These are phyloP conservation scores for Peromyscus attwateri DNA, from an alignment of 2,797 vertebrate species.

Conservation along the genomic window DNA sequence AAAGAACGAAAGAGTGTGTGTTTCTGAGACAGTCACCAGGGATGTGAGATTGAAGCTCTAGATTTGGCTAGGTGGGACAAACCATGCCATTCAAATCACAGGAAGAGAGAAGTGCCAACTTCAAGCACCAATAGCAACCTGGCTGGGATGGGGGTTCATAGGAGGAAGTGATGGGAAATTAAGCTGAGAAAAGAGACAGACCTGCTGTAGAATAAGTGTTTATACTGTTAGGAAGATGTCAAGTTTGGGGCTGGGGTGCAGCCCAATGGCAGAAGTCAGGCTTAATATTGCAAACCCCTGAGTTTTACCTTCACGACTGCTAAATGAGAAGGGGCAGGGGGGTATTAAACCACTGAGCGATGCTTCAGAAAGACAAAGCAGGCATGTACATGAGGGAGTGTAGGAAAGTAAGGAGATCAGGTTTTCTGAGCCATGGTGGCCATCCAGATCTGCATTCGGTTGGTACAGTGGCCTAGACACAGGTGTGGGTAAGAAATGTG, in stretches of 20 bases:
- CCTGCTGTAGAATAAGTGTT: background rate
- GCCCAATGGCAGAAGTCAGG: background rate
- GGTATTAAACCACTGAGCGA: background rate
- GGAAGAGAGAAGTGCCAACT: constrained; percentile 11
- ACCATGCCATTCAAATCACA: background rate
- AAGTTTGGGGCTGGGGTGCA: background rate
- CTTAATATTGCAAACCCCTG: background rate
- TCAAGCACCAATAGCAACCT: background rate
- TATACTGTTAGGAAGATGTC: background rate
- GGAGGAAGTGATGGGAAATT: background rate
- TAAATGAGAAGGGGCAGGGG: background rate
- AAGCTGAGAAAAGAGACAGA: background rate
- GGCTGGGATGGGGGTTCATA: background rate
- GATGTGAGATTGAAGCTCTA: constrained; percentile 2
- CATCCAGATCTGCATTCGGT: background rate
- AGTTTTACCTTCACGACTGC: background rate
- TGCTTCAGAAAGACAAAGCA: constrained; percentile 21
- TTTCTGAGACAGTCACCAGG: background rate
- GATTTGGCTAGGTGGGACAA: background rate
- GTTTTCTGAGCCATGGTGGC: background rate
- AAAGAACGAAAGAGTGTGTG: background rate
- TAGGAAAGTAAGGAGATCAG: background rate
- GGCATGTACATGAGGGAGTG: background rate
- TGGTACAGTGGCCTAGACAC: background rate
- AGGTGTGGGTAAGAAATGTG: background rate